Evolutionary conservation across 2,888 invertebrate species (phyloP).

Genomic region (Priocnemis perturbator): DNA sequence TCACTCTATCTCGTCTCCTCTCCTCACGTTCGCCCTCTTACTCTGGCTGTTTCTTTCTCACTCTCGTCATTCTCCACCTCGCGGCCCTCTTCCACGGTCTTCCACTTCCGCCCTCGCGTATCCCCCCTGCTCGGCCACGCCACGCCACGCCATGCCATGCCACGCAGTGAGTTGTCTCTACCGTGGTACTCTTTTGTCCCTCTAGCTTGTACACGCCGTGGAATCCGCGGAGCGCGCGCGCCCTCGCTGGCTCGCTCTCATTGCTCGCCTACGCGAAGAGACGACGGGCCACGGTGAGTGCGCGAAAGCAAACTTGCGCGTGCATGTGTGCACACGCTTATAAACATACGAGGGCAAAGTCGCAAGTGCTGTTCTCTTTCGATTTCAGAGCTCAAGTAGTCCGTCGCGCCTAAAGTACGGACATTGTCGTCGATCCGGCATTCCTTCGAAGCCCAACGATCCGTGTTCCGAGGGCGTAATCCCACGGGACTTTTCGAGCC

Average conservation of each 20-base stretch:
- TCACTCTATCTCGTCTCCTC: conserved; percentile 8
- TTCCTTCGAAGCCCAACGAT: too few relatives aligned
- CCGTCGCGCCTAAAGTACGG: too few relatives aligned
- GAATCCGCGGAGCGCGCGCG: background rate
- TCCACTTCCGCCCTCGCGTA: conserved; percentile 24
- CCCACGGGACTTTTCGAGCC: too few relatives aligned
- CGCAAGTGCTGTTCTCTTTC: too few relatives aligned
- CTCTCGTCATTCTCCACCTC: conserved; percentile 26
- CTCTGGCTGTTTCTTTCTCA: conserved; percentile 12
- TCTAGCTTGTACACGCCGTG: background rate
- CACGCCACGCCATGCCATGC: conserved; percentile 19
- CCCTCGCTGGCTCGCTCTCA: background rate
- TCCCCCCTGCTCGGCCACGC: conserved; percentile 31
- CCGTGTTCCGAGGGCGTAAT: too few relatives aligned
- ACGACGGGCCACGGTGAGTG: background rate
- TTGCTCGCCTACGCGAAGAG: background rate
- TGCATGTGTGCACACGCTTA: too few relatives aligned
- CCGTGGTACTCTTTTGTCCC: conserved; percentile 5
- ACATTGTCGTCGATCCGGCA: too few relatives aligned
- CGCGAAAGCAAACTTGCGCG: background rate
- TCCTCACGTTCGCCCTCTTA: conserved; percentile 7
- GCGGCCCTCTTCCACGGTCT: conserved; percentile 32
- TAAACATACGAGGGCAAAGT: too few relatives aligned
- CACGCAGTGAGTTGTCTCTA: conserved; percentile 11
- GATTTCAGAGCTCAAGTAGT: too few relatives aligned